Percentiles rank a stretch among this genome's conserved stretches.
These are phyloP conservation scores for Mimas tiliae DNA, from an alignment of 2,888 invertebrate species.

Conservation along the genomic window DNA sequence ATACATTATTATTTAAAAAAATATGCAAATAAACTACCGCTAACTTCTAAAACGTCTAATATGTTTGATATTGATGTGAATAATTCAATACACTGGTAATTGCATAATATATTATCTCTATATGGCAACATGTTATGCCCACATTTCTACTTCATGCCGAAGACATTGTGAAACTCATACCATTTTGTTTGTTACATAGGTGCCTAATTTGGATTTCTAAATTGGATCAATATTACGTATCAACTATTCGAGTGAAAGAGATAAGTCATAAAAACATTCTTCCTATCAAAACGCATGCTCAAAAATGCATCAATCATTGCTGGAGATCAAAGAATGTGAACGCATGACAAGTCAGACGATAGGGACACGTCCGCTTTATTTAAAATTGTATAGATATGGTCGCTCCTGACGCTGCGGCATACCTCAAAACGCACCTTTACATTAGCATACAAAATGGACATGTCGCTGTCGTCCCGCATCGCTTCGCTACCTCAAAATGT, in stretches of 20 bases:
- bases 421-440: too few species aligned
- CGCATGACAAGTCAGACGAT: too few species aligned
- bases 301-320: too few species aligned
- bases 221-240: conserved; percentile 28
- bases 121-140: conserved; percentile 33
- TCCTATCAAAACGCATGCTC: not conserved
- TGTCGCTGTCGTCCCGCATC: too few species aligned
- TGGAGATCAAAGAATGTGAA: too few species aligned
- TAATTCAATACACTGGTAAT: conserved; percentile 30
- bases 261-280: not conserved
- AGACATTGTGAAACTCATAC: conserved; percentile 35
- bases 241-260: not conserved
- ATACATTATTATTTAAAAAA: not conserved
- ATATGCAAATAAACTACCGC: not conserved
- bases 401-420: too few species aligned
- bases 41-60: conserved; percentile 1
- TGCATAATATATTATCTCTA: conserved; percentile 33
- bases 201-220: conserved; percentile 11
- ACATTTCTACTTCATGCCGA: conserved; percentile 27
- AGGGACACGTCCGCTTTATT: too few species aligned
- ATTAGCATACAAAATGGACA: too few species aligned
- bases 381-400: too few species aligned
- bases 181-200: conserved; percentile 25
- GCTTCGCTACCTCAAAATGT: too few species aligned
- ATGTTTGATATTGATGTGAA: conserved; percentile 20